Percentiles rank a stretch among this genome's conserved stretches.
These are phyloP conservation scores for Sus scrofa DNA, from an alignment of 2,113 vertebrate genomes.

Conservation along the genomic window T2T-Sscrofa CM000824.6:117705001-117705500, in stretches of 20 bases:
- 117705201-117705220: constrained; percentile 72
- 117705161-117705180: constrained; percentile 48
- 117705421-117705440: neutral
- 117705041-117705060: neutral
- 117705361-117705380: neutral
- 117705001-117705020: neutral
- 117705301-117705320: neutral
- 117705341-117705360: neutral
- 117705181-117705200: constrained; percentile 49
- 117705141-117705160: constrained; percentile 70
- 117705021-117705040: neutral
- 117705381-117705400: neutral
- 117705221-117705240: neutral
- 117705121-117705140: constrained; percentile 53
- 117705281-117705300: neutral
- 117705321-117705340: neutral
- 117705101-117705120: constrained; percentile 32
- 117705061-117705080: neutral
- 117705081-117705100: constrained; percentile 39
- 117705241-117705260: neutral
- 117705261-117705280: neutral
- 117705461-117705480: neutral
- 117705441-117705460: neutral
- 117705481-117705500: neutral
- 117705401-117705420: neutral